A percentile compares a stretch with the other conserved stretches of the same genome.
Conservation (phyloP, 2,797 vertebrate species). For the Leucoraja ocellata region DNA sequence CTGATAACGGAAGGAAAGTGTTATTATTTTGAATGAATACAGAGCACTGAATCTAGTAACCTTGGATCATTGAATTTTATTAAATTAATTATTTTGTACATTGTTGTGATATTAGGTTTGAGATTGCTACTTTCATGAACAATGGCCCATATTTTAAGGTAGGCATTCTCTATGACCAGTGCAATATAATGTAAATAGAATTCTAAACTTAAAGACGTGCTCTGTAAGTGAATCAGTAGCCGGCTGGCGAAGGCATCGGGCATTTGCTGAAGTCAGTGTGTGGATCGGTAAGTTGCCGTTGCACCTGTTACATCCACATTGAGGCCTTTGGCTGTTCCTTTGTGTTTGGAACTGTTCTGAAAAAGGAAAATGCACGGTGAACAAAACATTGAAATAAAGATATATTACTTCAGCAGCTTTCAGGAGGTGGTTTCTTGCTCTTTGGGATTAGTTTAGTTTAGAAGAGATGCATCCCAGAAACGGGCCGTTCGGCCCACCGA, state of each 20-base stretch:
- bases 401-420: not conserved
- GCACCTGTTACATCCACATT: not conserved
- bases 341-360: not conserved
- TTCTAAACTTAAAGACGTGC: not conserved
- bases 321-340: not conserved
- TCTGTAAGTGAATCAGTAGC: not conserved
- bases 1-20: not conserved
- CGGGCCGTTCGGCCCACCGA: too few species aligned
- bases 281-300: not conserved
- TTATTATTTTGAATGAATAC: not conserved
- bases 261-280: not conserved
- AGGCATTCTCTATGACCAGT: not conserved
- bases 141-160: not conserved
- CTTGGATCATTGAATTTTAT: not conserved
- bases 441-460: not conserved
- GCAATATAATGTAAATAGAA: conserved; percentile 21
- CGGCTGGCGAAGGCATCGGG: not conserved
- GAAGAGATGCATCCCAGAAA: too few species aligned
- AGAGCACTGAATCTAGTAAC: not conserved
- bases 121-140: not conserved
- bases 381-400: conserved; percentile 2
- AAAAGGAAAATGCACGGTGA: not conserved
- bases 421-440: not conserved
- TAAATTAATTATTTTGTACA: not conserved
- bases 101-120: not conserved